These are phyloP conservation scores for Salmo trutta DNA, from an alignment of 2,797 vertebrate genomes.

Conservation along the genomic window DNA sequence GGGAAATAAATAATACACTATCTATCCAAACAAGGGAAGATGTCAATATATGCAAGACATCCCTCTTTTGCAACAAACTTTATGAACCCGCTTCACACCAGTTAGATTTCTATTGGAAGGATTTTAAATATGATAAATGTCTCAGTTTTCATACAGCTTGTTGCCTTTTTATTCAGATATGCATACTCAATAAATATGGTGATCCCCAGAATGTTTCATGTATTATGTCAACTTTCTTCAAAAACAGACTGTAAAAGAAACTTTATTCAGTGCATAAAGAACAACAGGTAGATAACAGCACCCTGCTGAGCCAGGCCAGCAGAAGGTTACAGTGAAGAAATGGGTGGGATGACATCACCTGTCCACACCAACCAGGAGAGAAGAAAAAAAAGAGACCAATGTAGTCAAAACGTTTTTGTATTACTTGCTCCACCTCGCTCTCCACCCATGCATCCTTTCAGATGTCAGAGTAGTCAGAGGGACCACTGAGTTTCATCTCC, in stretches of 20 bases:
- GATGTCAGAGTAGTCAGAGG: background rate
- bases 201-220: constrained; percentile 21
- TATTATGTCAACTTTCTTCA: background rate
- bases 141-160: constrained; percentile 38
- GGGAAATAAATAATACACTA: constrained; percentile 31
- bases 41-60: background rate
- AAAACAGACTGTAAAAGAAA: too few species aligned
- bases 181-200: constrained; percentile 43
- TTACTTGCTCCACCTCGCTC: background rate
- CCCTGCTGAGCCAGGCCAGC: background rate
- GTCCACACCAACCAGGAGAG: background rate
- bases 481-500: constrained; percentile 46
- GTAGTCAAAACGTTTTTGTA: background rate
- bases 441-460: background rate
- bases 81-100: background rate
- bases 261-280: background rate
- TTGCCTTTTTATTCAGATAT: constrained; percentile 38
- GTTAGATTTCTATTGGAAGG: constrained; percentile 23
- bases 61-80: background rate
- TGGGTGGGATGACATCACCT: background rate
- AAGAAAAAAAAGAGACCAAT: background rate
- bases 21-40: background rate
- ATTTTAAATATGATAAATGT: constrained; percentile 10
- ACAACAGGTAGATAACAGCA: background rate
- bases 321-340: background rate